phyloP scores from a whole-genome alignment of 2,113 vertebrate genomes.

The Muntiacus muntjak region DNA sequence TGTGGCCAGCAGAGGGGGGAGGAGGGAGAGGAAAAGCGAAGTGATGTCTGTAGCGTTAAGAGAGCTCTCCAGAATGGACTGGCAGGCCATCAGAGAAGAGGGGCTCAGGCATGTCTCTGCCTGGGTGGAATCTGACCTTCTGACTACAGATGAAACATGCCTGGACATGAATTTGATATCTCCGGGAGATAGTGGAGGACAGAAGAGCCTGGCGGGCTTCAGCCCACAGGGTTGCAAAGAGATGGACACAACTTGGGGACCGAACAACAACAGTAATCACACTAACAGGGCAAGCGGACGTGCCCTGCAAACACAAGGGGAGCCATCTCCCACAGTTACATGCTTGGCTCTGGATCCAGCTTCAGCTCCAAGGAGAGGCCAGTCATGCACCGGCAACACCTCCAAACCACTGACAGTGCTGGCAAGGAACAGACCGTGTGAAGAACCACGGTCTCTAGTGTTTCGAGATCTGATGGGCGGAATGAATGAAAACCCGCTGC shows the following conservation, averaged over 20 bases:
- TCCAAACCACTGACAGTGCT: not conserved
- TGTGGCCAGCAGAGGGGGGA: not conserved
- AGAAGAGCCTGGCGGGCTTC: not conserved
- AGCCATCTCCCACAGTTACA: not conserved
- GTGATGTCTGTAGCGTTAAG: rapidly evolving
- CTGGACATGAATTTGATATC: not conserved
- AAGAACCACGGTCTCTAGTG: not conserved
- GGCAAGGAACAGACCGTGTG: not conserved
- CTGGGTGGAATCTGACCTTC: not conserved
- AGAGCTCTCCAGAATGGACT: not conserved
- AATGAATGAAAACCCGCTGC: not conserved
- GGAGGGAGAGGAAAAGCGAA: not conserved
- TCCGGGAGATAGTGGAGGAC: not conserved
- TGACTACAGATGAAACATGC: not conserved
- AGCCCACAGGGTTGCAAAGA: not conserved
- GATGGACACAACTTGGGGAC: not conserved
- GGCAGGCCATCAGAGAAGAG: not conserved
- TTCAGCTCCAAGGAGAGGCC: not conserved
- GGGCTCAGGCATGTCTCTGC: not conserved
- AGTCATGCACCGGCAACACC: not conserved
- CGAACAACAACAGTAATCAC: not conserved
- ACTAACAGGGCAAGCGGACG: not conserved
- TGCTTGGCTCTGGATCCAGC: rapidly evolving
- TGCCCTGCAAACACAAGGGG: not conserved
- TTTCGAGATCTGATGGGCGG: not conserved